phyloP scores from a whole-genome alignment of 2,888 invertebrate species.

The Amphiduros pacificus region DNA sequence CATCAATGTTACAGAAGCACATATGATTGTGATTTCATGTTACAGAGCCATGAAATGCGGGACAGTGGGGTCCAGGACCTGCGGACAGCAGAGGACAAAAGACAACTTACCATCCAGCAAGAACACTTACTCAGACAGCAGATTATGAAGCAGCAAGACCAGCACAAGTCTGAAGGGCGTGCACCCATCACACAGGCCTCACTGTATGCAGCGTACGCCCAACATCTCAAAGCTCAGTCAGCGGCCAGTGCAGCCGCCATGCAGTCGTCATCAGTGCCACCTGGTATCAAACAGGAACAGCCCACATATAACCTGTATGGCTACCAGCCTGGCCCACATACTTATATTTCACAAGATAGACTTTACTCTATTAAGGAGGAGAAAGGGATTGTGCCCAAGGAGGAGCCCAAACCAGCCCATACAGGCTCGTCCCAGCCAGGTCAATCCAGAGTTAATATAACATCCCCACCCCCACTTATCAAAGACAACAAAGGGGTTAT shows the following conservation, averaged over 20 bases:
- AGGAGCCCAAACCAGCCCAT: constrained; percentile 18
- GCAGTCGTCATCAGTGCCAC: neutral
- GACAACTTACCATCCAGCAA: constrained; percentile 9
- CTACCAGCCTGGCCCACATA: constrained; percentile 56
- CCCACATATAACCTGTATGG: constrained; percentile 58
- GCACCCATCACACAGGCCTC: neutral
- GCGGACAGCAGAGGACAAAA: constrained; percentile 8
- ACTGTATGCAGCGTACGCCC: neutral
- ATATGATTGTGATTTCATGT: too few species aligned
- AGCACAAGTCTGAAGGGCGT: neutral
- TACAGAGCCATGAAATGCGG: too few species aligned
- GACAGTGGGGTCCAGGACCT: neutral
- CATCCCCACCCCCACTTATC: constrained; percentile 39
- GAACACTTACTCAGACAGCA: constrained; percentile 15
- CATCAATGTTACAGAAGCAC: too few species aligned
- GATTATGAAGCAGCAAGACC: constrained; percentile 3
- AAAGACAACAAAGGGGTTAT: constrained; percentile 49
- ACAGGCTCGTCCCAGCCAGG: neutral
- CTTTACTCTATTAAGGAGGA: constrained; percentile 40
- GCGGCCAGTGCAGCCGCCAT: neutral
- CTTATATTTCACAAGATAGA: constrained; percentile 56
- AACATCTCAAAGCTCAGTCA: neutral
- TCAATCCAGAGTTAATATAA: constrained; percentile 14
- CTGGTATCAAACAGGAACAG: constrained; percentile 30
- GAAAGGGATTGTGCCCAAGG: constrained; percentile 8